Evolutionary conservation across 2,888 invertebrate species (phyloP), one percentile per base, ranked within the genome.

Genomic region (Melieria picta): DNA sequence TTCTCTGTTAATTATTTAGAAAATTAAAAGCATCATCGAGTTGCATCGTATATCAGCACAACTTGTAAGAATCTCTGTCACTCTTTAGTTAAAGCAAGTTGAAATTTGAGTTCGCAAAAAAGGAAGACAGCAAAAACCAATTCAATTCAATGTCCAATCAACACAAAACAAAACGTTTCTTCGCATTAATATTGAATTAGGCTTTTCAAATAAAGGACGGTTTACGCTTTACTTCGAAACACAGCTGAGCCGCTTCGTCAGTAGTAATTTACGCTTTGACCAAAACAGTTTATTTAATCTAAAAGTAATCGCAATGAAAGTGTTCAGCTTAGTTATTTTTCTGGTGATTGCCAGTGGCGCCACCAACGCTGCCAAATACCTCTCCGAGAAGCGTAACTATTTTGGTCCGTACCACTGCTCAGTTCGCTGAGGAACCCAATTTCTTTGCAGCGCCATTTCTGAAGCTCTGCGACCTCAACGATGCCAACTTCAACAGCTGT

Each of bases 381-480:
- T 58, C 5, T 16, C 5, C 30, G 58, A 58, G 10, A 11, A 58
- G 5, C 58, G 58, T 58, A 58, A 11, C 30, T 30, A 30, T 30
- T 30, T 30, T 2, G 3, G 3, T 30, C 30, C 1, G 30, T 30
- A 30, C 30, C 30, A 30, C 30, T 30, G 30, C 30, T 30, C 30
- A 30, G 30, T 30, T 30, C 30, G 30, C 30, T 30, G 3, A 30
- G 30, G 30, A 30, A 30, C 30, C 30, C 30, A 30, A 30, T 2
- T 30, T 30, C 16, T 65, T 58, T 50, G 3, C 16, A 66, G 66
- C 66, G 42, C 2, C 7, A 4, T 79, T 75, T 71, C 68, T 30
- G 7, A 74, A 0, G 10, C 60, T 61, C 52, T 72, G 72, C 55
- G 47, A 61, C 16, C 60, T 47, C 10, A 56, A 48, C 45, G 68